phyloP scores from a whole-genome alignment of 2,888 invertebrate genomes.

The Sphaerophoria taeniata region DNA sequence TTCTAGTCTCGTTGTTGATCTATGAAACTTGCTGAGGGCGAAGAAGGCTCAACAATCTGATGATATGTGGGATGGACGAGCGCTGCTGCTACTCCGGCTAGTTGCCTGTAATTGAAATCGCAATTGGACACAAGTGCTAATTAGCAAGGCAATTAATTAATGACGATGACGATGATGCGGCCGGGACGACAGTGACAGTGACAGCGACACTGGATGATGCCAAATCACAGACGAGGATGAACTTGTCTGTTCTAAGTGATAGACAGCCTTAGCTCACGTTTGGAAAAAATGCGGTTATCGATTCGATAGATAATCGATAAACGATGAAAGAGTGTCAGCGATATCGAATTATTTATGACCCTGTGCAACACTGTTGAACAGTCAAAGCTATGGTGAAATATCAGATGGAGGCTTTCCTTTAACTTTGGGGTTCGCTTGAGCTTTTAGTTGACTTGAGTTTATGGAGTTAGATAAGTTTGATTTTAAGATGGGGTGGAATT shows the following conservation, averaged over 20 bases:
- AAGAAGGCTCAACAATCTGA: conserved; percentile 60
- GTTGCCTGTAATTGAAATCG: conserved; percentile 67
- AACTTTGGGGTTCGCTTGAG: no score
- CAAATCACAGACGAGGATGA: conserved; percentile 1
- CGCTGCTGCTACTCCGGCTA: no score
- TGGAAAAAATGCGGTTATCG: conserved; percentile 17
- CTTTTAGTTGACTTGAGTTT: no score
- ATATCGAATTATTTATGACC: conserved; percentile 56
- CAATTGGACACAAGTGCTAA: conserved; percentile 73
- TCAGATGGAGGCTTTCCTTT: no score
- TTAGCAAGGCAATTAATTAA: conserved; percentile 70
- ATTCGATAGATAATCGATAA: conserved; percentile 39
- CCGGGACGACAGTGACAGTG: conserved; percentile 38
- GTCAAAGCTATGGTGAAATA: neutral
- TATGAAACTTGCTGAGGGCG: neutral
- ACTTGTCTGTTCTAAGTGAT: conserved; percentile 28
- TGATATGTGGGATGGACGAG: conserved; percentile 67
- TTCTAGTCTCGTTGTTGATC: neutral
- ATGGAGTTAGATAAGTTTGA: no score
- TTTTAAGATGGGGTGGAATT: no score
- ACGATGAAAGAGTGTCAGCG: conserved; percentile 53
- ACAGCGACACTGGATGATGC: conserved; percentile 28
- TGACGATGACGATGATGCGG: conserved; percentile 21
- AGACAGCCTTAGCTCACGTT: neutral
- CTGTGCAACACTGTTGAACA: conserved; percentile 29